phyloP scores from a whole-genome alignment of 2,797 vertebrate species.

The Liparis tanakae region DNA sequence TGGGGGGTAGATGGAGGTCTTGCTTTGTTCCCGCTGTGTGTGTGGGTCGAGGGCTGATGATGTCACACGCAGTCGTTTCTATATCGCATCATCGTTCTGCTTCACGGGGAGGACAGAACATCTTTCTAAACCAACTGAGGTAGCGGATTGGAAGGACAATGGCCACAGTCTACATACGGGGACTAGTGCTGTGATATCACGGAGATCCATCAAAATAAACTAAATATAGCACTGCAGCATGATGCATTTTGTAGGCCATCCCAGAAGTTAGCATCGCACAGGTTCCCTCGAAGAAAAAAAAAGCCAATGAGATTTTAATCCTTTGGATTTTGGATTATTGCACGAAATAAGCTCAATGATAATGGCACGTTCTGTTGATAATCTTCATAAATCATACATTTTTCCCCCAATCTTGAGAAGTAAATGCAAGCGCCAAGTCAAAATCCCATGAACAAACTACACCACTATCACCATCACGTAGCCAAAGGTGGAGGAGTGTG shows the following conservation, averaged over 20 bases:
- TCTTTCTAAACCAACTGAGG: background rate
- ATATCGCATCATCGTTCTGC: constrained; percentile 10
- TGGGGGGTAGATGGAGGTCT: constrained; percentile 65
- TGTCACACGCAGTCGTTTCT: constrained; percentile 61
- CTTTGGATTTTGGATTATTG: background rate
- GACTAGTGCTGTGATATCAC: constrained; percentile 39
- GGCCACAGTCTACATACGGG: background rate
- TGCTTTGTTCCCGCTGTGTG: constrained; percentile 66
- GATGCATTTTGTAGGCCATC: background rate
- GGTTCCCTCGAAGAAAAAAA: background rate
- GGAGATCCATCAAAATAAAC: constrained; percentile 50
- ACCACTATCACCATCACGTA: background rate
- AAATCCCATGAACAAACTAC: background rate
- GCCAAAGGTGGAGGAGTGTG: background rate
- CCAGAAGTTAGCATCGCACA: background rate
- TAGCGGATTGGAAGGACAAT: background rate
- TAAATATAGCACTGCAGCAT: constrained; percentile 23
- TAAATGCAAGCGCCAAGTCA: background rate
- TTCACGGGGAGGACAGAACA: background rate
- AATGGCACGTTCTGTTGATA: background rate
- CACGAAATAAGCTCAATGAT: background rate
- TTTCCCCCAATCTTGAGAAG: background rate
- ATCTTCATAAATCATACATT: background rate
- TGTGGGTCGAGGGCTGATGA: constrained; percentile 74
- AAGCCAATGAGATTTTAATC: background rate